Evolutionary conservation across 1,140 invertebrate genomes (phyloP).

Genomic region (Batillaria attramentaria): DNA sequence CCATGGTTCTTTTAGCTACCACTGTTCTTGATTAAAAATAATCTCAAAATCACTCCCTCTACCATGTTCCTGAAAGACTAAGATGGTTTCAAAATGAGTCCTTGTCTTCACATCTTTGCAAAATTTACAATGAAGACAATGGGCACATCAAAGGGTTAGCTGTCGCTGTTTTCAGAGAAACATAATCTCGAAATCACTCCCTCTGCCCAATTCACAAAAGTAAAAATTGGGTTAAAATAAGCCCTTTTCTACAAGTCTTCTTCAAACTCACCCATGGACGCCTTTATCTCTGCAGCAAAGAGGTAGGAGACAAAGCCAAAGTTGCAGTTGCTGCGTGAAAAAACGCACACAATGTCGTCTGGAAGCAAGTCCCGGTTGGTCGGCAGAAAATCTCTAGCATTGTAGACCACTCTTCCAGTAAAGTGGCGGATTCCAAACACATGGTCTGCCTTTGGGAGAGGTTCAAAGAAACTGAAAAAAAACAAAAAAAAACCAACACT

Average conservation of each 20-base stretch:
- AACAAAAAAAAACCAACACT: background rate
- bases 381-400: conserved; percentile 90
- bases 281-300: conserved; percentile 87
- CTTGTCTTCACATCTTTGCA: too few relatives aligned
- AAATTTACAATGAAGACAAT: background rate
- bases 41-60: too few relatives aligned
- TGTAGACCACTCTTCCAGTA: conserved; percentile 90
- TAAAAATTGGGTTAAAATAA: background rate
- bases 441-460: conserved; percentile 45
- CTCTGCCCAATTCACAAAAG: background rate
- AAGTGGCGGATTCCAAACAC: conserved; percentile 85
- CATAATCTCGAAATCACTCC: too few relatives aligned
- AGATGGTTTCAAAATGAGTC: too few relatives aligned
- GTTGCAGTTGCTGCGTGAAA: conserved; percentile 93
- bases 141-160: background rate
- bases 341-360: conserved; percentile 92
- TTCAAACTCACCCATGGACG: conserved; percentile 31
- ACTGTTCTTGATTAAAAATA: too few relatives aligned
- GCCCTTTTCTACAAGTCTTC: background rate
- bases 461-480: conserved; percentile 76
- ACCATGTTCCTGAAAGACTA: too few relatives aligned
- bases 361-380: conserved; percentile 93
- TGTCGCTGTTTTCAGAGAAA: background rate
- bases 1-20: too few relatives aligned
- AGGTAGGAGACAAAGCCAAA: conserved; percentile 96